phyloP scores from a whole-genome alignment of 2,888 invertebrate species.

The Epistrophella euchroma region DNA sequence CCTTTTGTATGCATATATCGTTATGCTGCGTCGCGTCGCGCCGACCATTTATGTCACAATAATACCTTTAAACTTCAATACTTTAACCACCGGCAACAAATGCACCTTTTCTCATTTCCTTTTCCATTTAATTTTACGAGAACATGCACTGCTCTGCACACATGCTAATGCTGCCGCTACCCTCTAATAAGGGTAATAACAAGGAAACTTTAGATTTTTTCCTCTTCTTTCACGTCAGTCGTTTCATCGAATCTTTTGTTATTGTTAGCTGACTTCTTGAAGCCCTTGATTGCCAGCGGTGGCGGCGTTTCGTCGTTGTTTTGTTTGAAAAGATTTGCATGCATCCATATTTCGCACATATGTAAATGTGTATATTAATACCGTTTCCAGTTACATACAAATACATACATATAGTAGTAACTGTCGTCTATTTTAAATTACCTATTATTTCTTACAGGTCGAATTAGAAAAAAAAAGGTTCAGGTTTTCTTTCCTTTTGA shows the following conservation, averaged over 20 bases:
- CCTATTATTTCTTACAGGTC: background rate
- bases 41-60: constrained; percentile 18
- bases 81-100: constrained; percentile 46
- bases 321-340: constrained; percentile 40
- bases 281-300: background rate
- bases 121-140: constrained; percentile 61
- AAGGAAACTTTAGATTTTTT: constrained; percentile 47
- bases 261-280: constrained; percentile 4
- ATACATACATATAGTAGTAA: no score
- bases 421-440: background rate
- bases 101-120: constrained; percentile 61
- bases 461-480: background rate
- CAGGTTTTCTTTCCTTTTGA: background rate
- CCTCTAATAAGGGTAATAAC: constrained; percentile 69
- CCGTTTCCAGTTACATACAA: background rate
- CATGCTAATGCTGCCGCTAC: constrained; percentile 65
- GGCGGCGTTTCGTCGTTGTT: background rate
- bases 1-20: background rate
- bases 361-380: background rate
- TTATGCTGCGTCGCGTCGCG: background rate
- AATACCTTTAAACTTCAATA: constrained; percentile 56
- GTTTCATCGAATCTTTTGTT: constrained; percentile 19
- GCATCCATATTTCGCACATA: constrained; percentile 14
- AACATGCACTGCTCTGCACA: constrained; percentile 35
- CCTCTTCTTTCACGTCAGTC: constrained; percentile 21